A percentile compares a stretch with the other conserved stretches of the same genome.
phyloP scores from a whole-genome alignment of 2,113 vertebrate genomes.

The Eurypyga helias region DNA sequence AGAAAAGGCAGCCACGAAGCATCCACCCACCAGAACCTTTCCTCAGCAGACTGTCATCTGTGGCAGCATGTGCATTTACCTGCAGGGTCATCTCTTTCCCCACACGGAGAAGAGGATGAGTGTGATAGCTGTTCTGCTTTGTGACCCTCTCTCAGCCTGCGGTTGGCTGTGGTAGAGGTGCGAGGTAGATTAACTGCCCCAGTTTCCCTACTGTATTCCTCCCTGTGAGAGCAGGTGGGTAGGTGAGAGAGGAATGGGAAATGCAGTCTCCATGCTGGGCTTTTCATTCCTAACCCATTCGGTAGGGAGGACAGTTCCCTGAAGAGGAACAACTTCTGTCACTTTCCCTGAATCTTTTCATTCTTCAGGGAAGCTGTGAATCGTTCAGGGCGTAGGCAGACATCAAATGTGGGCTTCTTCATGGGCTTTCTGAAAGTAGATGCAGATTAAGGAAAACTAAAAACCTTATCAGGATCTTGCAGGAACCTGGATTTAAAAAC shows the following conservation, averaged over 20 bases:
- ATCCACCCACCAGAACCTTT: constrained; percentile 30
- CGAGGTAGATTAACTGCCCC: no score
- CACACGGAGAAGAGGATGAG: not conserved
- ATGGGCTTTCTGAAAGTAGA: not conserved
- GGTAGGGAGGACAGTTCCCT: not conserved
- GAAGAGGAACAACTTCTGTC: not conserved
- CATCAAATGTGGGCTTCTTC: not conserved
- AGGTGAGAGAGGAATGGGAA: not conserved
- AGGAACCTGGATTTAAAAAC: not conserved
- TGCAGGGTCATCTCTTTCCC: not conserved
- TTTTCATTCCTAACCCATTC: not conserved
- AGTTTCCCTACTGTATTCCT: not conserved
- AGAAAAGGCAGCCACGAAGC: not conserved
- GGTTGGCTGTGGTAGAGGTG: not conserved
- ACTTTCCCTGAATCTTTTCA: not conserved
- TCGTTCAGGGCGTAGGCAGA: not conserved
- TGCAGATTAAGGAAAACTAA: not conserved
- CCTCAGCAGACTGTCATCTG: not conserved
- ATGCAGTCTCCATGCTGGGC: not conserved
- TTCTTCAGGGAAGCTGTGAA: not conserved
- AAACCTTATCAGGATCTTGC: not conserved
- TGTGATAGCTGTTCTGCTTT: not conserved
- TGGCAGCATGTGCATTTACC: not conserved
- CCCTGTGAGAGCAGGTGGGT: not conserved
- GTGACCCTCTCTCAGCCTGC: not conserved